Base-by-base conservation (phyloP, 2,888 invertebrate species). In the Formica aserva region DNA sequence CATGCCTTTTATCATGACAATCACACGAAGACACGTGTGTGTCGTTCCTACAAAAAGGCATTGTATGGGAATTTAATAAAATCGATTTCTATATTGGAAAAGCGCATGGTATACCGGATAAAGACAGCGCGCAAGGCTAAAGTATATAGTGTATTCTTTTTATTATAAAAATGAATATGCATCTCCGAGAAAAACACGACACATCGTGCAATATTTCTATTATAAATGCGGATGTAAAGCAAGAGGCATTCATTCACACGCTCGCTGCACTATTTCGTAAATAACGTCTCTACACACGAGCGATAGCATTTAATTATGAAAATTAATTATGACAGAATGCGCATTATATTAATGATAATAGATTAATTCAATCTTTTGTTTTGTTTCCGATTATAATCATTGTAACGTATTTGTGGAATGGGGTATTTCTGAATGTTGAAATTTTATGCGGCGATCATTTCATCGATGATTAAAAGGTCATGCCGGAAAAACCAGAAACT, bases 401-500 rank as follows among this genome's bases (percentile, higher is more conserved):
- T 35, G n/a, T 38, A 32, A 35, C 29, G 15, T 22, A 35, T 29
- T 32, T 45, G 13, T 48, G 5, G n/a, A 52, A 52, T 52, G n/a
- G 2, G n/a, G n/a, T 52, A 77, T 69, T 81, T 80, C 76, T 38
- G 60, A 69, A 65, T 57, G 29, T 74, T 66, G 83, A 87, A 84
- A 89, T 89, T 89, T 84, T 57, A 57, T 66, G 71, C 60, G 26
- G 60, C 71, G 48, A 29, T 63, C 72, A 55, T 85, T 65, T 74
- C 55, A 65, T 52, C 15, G 75, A 45, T 35, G 22, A 32, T 9
- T 32, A 22, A 84, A 89, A 87, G 86, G 82, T 85, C 85, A 78
- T 38, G 22, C 72, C 48, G 80, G 84, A 86, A 89, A 86, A 81
- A 77, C 82, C 83, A 29, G 69, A 77, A 76, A 67, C 77, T 66